These are phyloP conservation scores for Ahaetulla prasina DNA, from an alignment of 2,113 vertebrate genomes.

Conservation along the genomic window DNA sequence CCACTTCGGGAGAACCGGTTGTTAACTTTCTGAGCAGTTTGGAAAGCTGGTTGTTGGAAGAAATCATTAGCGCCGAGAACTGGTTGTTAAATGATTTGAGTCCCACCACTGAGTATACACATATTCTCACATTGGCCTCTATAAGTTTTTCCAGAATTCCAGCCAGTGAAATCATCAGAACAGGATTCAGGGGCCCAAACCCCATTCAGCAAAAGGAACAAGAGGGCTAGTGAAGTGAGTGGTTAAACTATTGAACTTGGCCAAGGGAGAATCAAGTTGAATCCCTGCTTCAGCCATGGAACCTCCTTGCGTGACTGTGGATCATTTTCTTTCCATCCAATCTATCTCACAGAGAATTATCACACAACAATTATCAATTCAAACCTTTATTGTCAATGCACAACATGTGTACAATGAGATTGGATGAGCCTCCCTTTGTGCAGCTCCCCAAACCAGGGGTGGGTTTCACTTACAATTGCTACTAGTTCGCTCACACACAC, in stretches of 20 bases:
- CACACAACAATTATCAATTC: neutral
- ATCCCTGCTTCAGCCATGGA: neutral
- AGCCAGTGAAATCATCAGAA: neutral
- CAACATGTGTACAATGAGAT: too few relatives aligned
- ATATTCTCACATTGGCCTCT: neutral
- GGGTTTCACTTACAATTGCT: too few relatives aligned
- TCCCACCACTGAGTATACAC: too few relatives aligned
- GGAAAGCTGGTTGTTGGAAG: too few relatives aligned
- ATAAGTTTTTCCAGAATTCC: neutral
- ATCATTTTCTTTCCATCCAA: neutral
- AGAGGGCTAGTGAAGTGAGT: neutral
- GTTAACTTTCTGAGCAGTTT: too few relatives aligned
- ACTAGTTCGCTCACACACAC: too few relatives aligned
- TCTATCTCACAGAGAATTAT: neutral
- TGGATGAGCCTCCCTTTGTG: too few relatives aligned
- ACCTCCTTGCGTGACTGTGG: neutral
- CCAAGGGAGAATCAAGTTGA: neutral
- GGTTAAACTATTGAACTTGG: neutral
- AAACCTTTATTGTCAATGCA: too few relatives aligned
- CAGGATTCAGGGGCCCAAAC: neutral
- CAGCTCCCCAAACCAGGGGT: too few relatives aligned
- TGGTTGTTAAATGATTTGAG: too few relatives aligned
- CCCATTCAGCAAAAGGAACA: neutral
- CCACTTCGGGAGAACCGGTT: too few relatives aligned
- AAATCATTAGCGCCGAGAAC: too few relatives aligned